Percentiles rank a stretch among this genome's conserved stretches.
Evolutionary conservation across 2,888 invertebrate species (phyloP).

Genomic region (Caenorhabditis japonica): DNA sequence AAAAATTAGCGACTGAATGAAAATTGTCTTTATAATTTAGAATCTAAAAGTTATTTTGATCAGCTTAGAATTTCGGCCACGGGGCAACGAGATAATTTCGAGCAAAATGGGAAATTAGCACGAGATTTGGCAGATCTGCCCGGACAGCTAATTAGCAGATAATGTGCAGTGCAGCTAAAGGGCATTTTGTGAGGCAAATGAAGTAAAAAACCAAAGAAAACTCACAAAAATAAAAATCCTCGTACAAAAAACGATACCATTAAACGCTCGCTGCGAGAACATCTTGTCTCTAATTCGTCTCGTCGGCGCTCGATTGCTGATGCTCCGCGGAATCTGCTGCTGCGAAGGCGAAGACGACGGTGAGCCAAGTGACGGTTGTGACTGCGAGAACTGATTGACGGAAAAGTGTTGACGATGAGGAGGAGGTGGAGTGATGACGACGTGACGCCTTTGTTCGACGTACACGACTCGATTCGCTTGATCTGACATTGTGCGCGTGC

Average conservation of each 20-base stretch:
- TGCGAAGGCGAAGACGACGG: conserved; percentile 5
- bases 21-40: no score
- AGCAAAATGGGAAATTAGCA: no score
- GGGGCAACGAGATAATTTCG: no score
- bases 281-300: no score
- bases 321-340: neutral
- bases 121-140: no score
- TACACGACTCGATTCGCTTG: conserved; percentile 55
- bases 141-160: no score
- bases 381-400: conserved; percentile 17
- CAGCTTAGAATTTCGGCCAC: no score
- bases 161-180: no score
- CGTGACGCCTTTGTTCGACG: conserved; percentile 47
- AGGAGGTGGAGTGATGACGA: conserved; percentile 20
- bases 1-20: no score
- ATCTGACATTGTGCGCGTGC: conserved; percentile 32
- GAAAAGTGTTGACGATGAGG: conserved; percentile 30
- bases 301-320: neutral
- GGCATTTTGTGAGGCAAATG: no score
- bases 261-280: conserved; percentile 65
- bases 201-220: neutral
- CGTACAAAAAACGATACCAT: conserved; percentile 69
- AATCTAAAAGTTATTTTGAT: no score
- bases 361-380: conserved; percentile 1
- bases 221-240: conserved; percentile 72